Evolutionary conservation across 2,113 vertebrate genomes (phyloP).

Genomic region (Odocoileus hemionus): DNA sequence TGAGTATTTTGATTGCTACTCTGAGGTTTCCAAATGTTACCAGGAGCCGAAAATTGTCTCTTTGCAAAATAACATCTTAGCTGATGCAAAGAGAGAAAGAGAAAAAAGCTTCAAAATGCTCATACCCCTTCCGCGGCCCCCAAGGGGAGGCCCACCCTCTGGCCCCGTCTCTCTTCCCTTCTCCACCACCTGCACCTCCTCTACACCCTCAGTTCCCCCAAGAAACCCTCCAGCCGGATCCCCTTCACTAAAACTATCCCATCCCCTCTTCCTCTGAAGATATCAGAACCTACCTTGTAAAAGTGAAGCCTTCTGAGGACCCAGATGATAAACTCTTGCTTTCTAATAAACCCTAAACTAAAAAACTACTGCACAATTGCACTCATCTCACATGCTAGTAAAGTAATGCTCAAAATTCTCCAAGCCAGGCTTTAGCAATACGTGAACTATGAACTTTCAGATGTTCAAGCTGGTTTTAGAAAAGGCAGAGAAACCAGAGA

Average conservation of each 20-base stretch:
- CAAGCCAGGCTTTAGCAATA: too few species aligned
- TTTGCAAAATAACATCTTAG: neutral
- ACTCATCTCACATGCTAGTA: too few species aligned
- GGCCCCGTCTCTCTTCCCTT: neutral
- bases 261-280: neutral
- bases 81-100: neutral
- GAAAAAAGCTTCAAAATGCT: neutral
- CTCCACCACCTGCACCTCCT: neutral
- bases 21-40: neutral
- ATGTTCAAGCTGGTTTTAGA: too few species aligned
- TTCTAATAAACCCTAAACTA: neutral
- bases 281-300: neutral
- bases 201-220: neutral
- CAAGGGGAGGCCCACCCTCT: neutral
- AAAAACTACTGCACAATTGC: neutral
- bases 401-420: too few species aligned
- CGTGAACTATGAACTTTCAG: too few species aligned
- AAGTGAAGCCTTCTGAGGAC: neutral
- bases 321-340: neutral
- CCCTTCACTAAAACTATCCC: neutral
- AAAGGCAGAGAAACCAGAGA: too few species aligned
- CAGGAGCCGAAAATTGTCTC: neutral
- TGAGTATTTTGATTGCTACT: neutral
- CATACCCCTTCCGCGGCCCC: neutral
- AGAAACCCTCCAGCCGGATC: neutral